phyloP scores from a whole-genome alignment of 2,888 invertebrate species.

The Agrochola lychnidis region DNA sequence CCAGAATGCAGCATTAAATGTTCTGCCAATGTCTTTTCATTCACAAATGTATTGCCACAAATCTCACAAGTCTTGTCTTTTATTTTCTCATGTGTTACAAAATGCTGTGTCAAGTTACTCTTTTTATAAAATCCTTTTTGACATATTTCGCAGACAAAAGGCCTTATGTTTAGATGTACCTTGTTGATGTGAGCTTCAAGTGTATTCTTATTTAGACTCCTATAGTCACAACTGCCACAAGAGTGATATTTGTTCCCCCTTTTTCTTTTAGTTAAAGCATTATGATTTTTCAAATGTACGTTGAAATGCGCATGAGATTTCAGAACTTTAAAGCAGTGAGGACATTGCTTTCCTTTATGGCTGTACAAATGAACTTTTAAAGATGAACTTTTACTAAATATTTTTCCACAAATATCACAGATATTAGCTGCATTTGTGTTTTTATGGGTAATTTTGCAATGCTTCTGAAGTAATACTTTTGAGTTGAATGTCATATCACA shows the following conservation, averaged over 20 bases:
- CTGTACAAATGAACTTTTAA: conserved; percentile 70
- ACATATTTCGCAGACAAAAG: conserved; percentile 76
- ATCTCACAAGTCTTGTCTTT: conserved; percentile 77
- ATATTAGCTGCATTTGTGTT: conserved; percentile 63
- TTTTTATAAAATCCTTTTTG: conserved; percentile 79
- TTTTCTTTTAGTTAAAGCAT: conserved; percentile 57
- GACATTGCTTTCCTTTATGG: conserved; percentile 72
- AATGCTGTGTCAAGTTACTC: conserved; percentile 77
- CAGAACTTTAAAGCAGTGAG: conserved; percentile 73
- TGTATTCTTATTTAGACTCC: conserved; percentile 72
- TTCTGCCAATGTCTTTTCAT: conserved; percentile 75
- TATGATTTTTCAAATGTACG: conserved; percentile 71
- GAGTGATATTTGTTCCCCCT: conserved; percentile 60
- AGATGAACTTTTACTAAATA: conserved; percentile 61
- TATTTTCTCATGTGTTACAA: conserved; percentile 68
- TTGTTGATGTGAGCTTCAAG: conserved; percentile 80
- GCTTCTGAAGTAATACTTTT: conserved; percentile 55
- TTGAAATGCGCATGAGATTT: conserved; percentile 74
- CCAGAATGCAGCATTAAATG: conserved; percentile 79
- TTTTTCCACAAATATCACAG: conserved; percentile 74
- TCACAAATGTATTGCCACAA: conserved; percentile 77
- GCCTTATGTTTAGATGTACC: conserved; percentile 73
- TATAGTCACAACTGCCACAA: conserved; percentile 75
- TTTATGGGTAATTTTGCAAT: conserved; percentile 58
- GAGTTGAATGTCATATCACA: conserved; percentile 63